Percentiles rank a stretch among this genome's conserved stretches.
These are phyloP conservation scores for Callaeas wilsoni DNA, from an alignment of 2,113 vertebrate species.

Conservation along the genomic window DNA sequence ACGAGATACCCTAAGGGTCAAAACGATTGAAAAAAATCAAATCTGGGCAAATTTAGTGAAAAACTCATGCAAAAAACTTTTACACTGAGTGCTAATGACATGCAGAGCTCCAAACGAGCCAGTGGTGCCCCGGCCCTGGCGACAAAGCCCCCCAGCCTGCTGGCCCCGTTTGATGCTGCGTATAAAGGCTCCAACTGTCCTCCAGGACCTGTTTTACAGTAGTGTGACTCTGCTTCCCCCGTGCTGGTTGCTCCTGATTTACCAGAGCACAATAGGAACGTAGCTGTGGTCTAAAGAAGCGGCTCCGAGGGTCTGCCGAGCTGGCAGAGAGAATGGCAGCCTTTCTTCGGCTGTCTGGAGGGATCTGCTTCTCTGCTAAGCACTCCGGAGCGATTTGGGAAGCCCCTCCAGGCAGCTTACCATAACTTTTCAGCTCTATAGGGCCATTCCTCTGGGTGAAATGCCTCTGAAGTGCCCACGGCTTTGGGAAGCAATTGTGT, in stretches of 20 bases:
- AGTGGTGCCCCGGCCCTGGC: neutral
- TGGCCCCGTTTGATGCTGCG: neutral
- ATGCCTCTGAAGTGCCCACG: conserved; percentile 66
- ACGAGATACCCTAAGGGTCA: neutral
- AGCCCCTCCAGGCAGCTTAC: conserved; percentile 63
- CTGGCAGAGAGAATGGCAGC: conserved; percentile 26
- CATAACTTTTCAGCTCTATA: conserved; percentile 58
- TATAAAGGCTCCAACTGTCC: conserved; percentile 41
- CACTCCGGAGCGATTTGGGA: neutral
- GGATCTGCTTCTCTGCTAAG: conserved; percentile 48
- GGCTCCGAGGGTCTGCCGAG: neutral
- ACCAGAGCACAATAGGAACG: conserved; percentile 4
- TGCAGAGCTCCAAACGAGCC: neutral
- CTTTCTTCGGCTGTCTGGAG: conserved; percentile 59
- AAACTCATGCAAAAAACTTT: neutral
- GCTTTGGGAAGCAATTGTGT: conserved; percentile 56
- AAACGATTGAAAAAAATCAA: neutral
- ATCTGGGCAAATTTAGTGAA: neutral
- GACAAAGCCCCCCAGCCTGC: conserved; percentile 41
- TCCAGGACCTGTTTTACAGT: neutral
- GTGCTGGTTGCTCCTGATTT: conserved; percentile 51
- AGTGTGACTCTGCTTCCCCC: neutral
- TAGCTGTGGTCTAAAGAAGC: conserved; percentile 31
- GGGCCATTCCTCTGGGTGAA: conserved; percentile 34
- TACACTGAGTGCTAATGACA: neutral